A percentile compares a stretch with the other conserved stretches of the same genome.
Evolutionary conservation across 2,888 invertebrate genomes (phyloP).

Genomic region (Andrena praecox): DNA sequence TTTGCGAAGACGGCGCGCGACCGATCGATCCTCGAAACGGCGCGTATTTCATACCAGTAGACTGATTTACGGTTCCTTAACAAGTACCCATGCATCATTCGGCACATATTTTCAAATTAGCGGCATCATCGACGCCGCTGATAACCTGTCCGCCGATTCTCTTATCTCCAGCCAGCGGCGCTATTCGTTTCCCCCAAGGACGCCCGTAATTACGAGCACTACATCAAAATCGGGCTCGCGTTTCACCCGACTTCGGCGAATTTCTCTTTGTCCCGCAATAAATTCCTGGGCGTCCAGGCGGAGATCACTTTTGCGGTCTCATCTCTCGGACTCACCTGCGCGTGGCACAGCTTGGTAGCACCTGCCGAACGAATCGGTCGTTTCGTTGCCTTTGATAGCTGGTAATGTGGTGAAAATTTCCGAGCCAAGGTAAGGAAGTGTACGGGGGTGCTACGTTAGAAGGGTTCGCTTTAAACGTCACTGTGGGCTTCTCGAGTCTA

Average conservation of each 20-base stretch:
- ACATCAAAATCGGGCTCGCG: constrained; percentile 49
- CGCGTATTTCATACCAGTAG: constrained; percentile 42
- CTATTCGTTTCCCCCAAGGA: constrained; percentile 11
- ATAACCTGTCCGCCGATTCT: constrained; percentile 22
- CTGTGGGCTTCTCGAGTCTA: no score
- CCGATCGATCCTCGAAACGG: constrained; percentile 24
- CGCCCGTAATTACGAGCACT: constrained; percentile 48
- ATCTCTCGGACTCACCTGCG: constrained; percentile 68
- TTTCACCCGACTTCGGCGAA: constrained; percentile 37
- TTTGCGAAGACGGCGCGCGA: neutral
- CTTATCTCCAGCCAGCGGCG: constrained; percentile 6
- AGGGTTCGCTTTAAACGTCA: neutral
- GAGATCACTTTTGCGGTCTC: constrained; percentile 55
- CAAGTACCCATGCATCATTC: constrained; percentile 49
- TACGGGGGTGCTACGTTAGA: neutral
- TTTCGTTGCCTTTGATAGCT: neutral
- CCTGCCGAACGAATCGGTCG: constrained; percentile 64
- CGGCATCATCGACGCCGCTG: constrained; percentile 27
- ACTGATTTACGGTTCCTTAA: constrained; percentile 54
- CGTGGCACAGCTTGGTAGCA: constrained; percentile 51
- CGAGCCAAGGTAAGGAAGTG: neutral
- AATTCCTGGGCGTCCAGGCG: constrained; percentile 24
- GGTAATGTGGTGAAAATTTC: neutral
- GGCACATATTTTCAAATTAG: constrained; percentile 58
- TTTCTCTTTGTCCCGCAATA: constrained; percentile 29